Base-by-base conservation (phyloP, 2,797 vertebrate genomes). In the Acropternis orthonyx region DNA sequence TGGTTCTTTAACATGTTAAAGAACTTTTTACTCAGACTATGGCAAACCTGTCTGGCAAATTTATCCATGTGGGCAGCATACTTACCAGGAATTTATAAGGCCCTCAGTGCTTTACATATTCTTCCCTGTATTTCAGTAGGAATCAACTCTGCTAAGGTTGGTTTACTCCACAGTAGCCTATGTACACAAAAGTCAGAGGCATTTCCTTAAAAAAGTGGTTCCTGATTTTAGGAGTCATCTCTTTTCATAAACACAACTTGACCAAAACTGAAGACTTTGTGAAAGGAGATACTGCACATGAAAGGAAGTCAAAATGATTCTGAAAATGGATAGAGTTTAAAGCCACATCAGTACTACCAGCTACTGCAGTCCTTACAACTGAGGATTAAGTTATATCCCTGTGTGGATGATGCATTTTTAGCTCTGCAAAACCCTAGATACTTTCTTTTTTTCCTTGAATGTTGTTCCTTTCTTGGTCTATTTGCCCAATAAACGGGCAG, bases 261-360 rank as follows among this genome's bases (percentile, higher is more conserved):
- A 93, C 77, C 68, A 78, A 91, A 97, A 96, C 71, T 76, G 91
- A 96, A 96, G 95, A 91, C 62, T 87, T 94, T 65, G 74, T 81
- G 93, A 84, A 69, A 44, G 20, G 37, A 54, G n/a, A 54, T 93
- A 83, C 15, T 75, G 82, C 78, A 81, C 73, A 46, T 59, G 78
- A 62, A 82, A 48, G 14, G 79, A 77, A 94, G 65, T 37, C 34
- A 75, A 88, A 91, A 78, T 78, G 20, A 58, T 69, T 91, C 55
- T 61, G 58, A 89, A 91, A 94, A 89, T 61, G 34, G 41, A 18
- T 73, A 46, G 36, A 62, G 14, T 62, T 58, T 81, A 73, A 88
- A 93, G 76, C 37, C 34, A 85, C 59, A 73, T 95, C 55, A 30
- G 65, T 72, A 56, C 91, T 90, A 72, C 48, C 85, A 68, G 75